A percentile compares a stretch with the other conserved stretches of the same genome.
Conservation (phyloP, 2,797 vertebrate species). For the Merluccius polli region DNA sequence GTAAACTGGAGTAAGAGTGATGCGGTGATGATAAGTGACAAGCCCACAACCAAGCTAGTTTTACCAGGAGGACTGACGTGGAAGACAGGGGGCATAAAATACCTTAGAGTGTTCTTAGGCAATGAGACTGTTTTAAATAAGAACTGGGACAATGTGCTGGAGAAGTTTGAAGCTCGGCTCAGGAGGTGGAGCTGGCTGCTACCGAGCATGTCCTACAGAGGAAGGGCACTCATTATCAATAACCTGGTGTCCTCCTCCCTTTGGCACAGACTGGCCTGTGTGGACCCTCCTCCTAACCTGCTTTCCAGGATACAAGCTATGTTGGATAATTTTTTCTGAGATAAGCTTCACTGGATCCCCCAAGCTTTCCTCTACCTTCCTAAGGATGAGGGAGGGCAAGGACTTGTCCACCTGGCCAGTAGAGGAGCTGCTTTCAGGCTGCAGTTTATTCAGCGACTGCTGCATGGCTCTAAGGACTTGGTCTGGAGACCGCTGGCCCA, state of each 20-base stretch:
- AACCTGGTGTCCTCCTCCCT: slow-evolving; percentile 15
- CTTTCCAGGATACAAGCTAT: too few relatives aligned
- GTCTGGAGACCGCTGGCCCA: neutral
- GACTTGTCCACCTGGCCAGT: neutral
- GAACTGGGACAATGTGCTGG: neutral
- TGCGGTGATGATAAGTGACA: too few relatives aligned
- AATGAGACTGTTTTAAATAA: neutral
- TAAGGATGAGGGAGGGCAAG: neutral
- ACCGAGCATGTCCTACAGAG: slow-evolving; percentile 13
- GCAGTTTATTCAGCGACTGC: neutral
- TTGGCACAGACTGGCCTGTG: slow-evolving; percentile 13
- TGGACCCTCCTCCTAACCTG: neutral
- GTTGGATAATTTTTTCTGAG: neutral
- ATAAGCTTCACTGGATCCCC: neutral
- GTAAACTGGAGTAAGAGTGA: too few relatives aligned
- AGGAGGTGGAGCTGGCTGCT: neutral
- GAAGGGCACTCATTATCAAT: neutral
- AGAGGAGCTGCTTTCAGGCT: neutral
- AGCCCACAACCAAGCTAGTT: too few relatives aligned
- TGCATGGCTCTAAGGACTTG: neutral
- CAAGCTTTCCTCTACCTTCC: neutral
- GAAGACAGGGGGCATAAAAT: slow-evolving; percentile 5
- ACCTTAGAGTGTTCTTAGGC: slow-evolving; percentile 10
- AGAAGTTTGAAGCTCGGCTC: neutral
- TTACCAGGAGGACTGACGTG: too few relatives aligned